These are phyloP conservation scores for Torymus texanus DNA, from an alignment of 2,888 invertebrate species.

Conservation along the genomic window DNA sequence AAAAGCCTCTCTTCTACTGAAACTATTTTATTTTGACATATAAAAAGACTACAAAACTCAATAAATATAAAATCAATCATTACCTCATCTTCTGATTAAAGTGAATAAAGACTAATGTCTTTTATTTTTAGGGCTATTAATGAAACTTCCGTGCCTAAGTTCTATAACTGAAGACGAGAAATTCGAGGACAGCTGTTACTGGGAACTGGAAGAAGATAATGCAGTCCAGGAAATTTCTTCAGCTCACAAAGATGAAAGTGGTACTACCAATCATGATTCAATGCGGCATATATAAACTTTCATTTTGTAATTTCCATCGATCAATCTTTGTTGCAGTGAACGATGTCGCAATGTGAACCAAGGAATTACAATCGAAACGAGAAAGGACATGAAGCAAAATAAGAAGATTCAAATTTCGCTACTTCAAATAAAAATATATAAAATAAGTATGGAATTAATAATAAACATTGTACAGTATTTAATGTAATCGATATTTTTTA, in stretches of 20 bases:
- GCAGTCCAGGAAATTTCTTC: slow-evolving; percentile 62
- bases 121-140: slow-evolving; percentile 65
- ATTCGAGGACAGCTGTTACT: slow-evolving; percentile 73
- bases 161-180: slow-evolving; percentile 70
- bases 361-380: not conserved
- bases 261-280: slow-evolving; percentile 64
- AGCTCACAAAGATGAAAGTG: slow-evolving; percentile 62
- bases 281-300: slow-evolving; percentile 68
- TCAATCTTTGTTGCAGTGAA: too few species aligned
- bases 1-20: too few species aligned
- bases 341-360: too few species aligned
- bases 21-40: too few species aligned
- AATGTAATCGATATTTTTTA: slow-evolving; percentile 46
- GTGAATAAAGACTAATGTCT: not conserved
- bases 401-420: not conserved
- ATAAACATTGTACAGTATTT: slow-evolving; percentile 46
- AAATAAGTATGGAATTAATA: slow-evolving; percentile 2
- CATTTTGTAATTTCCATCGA: not conserved
- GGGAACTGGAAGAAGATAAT: slow-evolving; percentile 73
- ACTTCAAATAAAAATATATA: not conserved
- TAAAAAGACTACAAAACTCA: too few species aligned
- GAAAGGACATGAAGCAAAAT: not conserved
- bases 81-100: too few species aligned
- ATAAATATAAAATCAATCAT: too few species aligned
- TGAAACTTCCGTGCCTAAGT: slow-evolving; percentile 70